A percentile compares a stretch with the other conserved stretches of the same genome.
Evolutionary conservation across 2,888 invertebrate genomes (phyloP).

Genomic region (Bugulina stolonifera): DNA sequence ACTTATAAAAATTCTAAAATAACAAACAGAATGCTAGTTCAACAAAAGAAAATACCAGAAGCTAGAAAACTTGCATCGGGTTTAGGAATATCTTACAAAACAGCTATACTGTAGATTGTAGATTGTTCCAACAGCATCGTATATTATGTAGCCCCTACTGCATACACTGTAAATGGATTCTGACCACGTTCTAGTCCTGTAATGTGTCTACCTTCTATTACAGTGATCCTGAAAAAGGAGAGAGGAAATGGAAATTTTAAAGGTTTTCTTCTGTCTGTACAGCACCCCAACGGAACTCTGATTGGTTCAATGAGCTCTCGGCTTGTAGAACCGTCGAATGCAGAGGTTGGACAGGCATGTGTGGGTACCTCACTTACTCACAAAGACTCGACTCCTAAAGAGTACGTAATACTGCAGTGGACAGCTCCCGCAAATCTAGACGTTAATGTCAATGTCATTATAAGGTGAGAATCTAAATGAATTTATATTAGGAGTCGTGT

Average conservation of each 20-base stretch:
- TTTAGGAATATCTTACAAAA: too few species aligned
- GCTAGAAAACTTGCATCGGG: too few species aligned
- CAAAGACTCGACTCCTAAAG: background rate
- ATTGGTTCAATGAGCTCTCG: background rate
- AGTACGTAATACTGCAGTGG: conserved; percentile 10
- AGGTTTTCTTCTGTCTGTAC: conserved; percentile 12
- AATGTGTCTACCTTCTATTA: background rate
- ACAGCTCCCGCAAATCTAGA: conserved; percentile 1
- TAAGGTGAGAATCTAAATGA: background rate
- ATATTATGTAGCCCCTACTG: too few species aligned
- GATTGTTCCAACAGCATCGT: too few species aligned
- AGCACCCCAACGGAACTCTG: conserved; percentile 7
- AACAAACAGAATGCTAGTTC: too few species aligned
- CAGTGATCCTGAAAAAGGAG: background rate
- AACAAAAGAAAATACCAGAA: too few species aligned
- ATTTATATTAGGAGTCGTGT: too few species aligned
- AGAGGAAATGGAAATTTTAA: background rate
- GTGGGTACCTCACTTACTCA: background rate
- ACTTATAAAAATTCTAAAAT: too few species aligned
- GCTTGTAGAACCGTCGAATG: background rate
- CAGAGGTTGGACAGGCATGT: background rate
- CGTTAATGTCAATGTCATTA: background rate
- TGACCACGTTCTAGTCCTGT: too few species aligned
- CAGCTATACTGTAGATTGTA: too few species aligned
- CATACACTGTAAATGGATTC: too few species aligned